These are phyloP conservation scores for Diploscapter pachys DNA, from an alignment of 1,140 invertebrate genomes.

Conservation along the genomic window DNA sequence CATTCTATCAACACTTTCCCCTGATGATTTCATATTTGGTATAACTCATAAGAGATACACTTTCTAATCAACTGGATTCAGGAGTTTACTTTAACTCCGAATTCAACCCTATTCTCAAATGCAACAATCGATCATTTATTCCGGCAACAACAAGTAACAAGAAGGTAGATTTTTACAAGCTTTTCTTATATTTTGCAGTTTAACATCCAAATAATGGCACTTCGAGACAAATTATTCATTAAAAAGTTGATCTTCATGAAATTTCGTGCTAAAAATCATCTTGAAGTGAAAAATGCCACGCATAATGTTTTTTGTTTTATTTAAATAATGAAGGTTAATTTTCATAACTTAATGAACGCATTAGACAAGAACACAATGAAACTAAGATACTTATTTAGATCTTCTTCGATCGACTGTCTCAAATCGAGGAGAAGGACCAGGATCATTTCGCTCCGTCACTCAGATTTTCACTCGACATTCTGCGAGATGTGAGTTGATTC, in stretches of 20 bases:
- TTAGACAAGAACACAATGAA: no score
- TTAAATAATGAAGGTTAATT: no score
- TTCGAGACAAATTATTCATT: no score
- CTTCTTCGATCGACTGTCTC: conserved; percentile 47
- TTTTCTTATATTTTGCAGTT: no score
- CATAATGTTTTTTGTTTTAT: no score
- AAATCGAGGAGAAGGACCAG: conserved; percentile 54
- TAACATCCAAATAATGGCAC: no score
- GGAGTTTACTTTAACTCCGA: conserved; percentile 35
- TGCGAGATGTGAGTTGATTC: conserved; percentile 37
- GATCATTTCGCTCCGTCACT: conserved; percentile 50
- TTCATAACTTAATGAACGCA: no score
- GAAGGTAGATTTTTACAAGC: not conserved
- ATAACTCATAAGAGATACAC: not conserved
- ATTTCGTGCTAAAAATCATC: no score
- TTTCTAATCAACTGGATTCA: not conserved
- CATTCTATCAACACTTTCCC: conserved; percentile 37
- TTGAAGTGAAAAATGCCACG: no score
- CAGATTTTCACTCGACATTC: conserved; percentile 45
- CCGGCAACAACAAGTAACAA: conserved; percentile 42
- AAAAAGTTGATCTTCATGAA: no score
- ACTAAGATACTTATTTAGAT: conserved; percentile 12
- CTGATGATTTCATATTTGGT: conserved; percentile 39
- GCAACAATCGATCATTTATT: conserved; percentile 33
- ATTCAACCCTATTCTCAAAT: conserved; percentile 29